Evolutionary conservation across 2,888 invertebrate species (phyloP).

Genomic region (Acheta domesticus): DNA sequence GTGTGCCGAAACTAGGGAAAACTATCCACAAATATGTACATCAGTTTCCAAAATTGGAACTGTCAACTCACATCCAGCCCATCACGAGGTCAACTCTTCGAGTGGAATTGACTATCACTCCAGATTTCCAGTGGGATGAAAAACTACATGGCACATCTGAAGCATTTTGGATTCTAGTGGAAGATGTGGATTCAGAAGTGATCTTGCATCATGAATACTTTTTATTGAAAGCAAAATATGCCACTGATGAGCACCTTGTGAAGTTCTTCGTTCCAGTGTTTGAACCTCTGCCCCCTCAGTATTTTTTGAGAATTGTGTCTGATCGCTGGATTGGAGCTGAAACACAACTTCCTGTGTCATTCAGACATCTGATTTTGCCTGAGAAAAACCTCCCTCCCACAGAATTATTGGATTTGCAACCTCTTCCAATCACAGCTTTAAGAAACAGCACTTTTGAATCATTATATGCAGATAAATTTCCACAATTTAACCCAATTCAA

Average conservation of each 20-base stretch:
- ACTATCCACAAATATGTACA: slow-evolving; percentile 94
- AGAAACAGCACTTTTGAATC: slow-evolving; percentile 81
- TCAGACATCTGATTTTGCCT: slow-evolving; percentile 92
- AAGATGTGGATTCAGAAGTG: slow-evolving; percentile 80
- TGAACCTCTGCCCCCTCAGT: slow-evolving; percentile 97
- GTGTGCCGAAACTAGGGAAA: slow-evolving; percentile 89
- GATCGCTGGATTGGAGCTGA: slow-evolving; percentile 94
- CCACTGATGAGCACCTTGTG: slow-evolving; percentile 89
- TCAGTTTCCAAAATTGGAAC: slow-evolving; percentile 93
- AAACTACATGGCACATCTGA: slow-evolving; percentile 75
- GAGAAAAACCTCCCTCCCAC: slow-evolving; percentile 99
- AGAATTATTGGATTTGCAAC: slow-evolving; percentile 93
- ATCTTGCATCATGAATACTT: slow-evolving; percentile 95
- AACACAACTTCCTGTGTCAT: slow-evolving; percentile 94
- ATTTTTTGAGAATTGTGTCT: slow-evolving; percentile 87
- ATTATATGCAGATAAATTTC: slow-evolving; percentile 80
- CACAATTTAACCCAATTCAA: slow-evolving; percentile 97
- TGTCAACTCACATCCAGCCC: slow-evolving; percentile 96
- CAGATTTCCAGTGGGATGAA: slow-evolving; percentile 99
- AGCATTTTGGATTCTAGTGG: slow-evolving; percentile 84
- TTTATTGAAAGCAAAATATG: slow-evolving; percentile 90
- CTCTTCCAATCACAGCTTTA: slow-evolving; percentile 89
- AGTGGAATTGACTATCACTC: slow-evolving; percentile 94
- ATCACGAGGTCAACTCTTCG: slow-evolving; percentile 89
- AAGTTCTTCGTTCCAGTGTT: slow-evolving; percentile 99